Conservation (phyloP, 2,797 vertebrate species). For the Fringilla coelebs region DNA sequence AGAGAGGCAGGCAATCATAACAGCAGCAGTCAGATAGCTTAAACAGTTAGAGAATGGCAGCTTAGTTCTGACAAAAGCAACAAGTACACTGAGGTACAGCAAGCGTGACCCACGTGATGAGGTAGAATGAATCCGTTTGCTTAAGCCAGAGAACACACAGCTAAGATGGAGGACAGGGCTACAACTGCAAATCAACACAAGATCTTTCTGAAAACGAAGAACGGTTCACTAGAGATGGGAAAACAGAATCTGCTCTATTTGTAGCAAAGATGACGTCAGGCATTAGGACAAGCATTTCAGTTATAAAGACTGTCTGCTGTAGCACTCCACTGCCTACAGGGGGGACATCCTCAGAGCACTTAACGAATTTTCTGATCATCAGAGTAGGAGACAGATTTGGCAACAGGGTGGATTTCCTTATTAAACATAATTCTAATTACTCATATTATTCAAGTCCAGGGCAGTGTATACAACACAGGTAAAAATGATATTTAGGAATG, state of each 20-base stretch:
- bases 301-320: background rate
- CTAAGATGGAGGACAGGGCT: background rate
- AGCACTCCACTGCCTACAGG: background rate
- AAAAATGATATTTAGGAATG: background rate
- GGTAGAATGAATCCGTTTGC: background rate
- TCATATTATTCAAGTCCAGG: background rate
- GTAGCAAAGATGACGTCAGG: constrained; percentile 47
- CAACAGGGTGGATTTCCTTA: background rate
- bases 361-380: background rate
- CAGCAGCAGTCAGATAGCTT: background rate
- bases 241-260: constrained; percentile 38
- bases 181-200: background rate
- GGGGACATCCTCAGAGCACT: background rate
- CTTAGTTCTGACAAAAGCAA: constrained; percentile 18
- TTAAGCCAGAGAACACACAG: background rate
- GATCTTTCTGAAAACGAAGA: background rate
- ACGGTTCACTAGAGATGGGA: background rate
- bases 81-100: background rate
- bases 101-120: background rate
- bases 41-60: background rate
- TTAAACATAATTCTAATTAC: background rate
- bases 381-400: background rate
- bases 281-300: background rate
- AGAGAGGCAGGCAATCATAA: background rate
- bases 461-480: background rate